A percentile compares a stretch with the other conserved stretches of the same genome.
phyloP scores from a whole-genome alignment of 1,140 invertebrate species.

The Drosophila lacertosa region DNA sequence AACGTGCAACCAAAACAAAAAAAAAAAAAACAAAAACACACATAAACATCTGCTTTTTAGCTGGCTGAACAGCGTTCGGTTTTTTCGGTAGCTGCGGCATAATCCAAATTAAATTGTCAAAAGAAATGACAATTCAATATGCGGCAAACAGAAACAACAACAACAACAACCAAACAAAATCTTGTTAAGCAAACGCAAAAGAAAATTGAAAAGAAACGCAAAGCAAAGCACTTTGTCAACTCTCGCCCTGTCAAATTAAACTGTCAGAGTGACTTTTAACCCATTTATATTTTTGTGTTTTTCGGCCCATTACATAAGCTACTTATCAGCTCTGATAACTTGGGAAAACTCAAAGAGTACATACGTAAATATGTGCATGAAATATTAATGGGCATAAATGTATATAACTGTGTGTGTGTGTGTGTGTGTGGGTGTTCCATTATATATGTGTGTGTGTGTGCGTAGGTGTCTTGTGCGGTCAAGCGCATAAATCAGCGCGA shows the following conservation, averaged over 20 bases:
- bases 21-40: too few relatives aligned
- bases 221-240: constrained; percentile 74
- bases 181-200: constrained; percentile 73
- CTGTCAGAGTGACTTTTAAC: constrained; percentile 76
- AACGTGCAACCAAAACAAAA: constrained; percentile 1
- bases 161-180: constrained; percentile 50
- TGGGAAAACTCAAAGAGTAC: constrained; percentile 55
- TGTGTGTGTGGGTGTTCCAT: constrained; percentile 29
- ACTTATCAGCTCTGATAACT: constrained; percentile 78
- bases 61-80: constrained; percentile 16
- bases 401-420: constrained; percentile 10
- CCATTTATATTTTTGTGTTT: constrained; percentile 52
- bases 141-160: too few relatives aligned
- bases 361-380: constrained; percentile 34
- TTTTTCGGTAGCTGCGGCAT: constrained; percentile 70
- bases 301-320: constrained; percentile 74
- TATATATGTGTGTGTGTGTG: constrained; percentile 44
- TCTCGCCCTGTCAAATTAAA: constrained; percentile 72
- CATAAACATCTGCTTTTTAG: constrained; percentile 47
- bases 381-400: constrained; percentile 59
- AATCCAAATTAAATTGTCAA: constrained; percentile 83
- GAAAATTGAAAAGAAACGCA: constrained; percentile 68
- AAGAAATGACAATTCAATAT: constrained; percentile 82
- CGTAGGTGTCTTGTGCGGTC: constrained; percentile 68
- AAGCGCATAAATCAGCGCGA: constrained; percentile 74